Percentiles rank a stretch among this genome's conserved stretches.
These are phyloP conservation scores for Epinephelus lanceolatus DNA, from an alignment of 2,113 vertebrate species.

Conservation along the genomic window DNA sequence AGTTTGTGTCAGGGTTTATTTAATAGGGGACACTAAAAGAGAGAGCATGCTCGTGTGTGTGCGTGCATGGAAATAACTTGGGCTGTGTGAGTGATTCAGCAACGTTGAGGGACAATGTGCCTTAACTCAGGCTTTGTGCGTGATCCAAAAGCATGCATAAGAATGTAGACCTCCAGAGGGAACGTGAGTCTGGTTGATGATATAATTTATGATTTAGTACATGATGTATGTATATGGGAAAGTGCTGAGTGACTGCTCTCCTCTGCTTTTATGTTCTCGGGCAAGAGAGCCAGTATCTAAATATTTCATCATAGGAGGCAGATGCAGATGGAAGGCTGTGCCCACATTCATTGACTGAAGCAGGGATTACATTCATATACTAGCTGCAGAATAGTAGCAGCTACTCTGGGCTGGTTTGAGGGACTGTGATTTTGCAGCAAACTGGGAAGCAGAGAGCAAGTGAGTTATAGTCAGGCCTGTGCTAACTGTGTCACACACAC, in stretches of 20 bases:
- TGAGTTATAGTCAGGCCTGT: background rate
- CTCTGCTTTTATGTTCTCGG: background rate
- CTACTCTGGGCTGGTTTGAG: background rate
- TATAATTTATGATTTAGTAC: background rate
- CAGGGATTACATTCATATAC: constrained; percentile 12
- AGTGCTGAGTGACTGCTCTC: background rate
- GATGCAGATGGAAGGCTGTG: constrained; percentile 25
- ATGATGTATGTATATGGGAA: background rate
- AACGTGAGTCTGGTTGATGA: background rate
- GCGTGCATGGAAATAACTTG: constrained; percentile 9
- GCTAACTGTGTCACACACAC: background rate
- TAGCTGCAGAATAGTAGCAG: constrained; percentile 20
- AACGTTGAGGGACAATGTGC: constrained; percentile 8
- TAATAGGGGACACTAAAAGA: background rate
- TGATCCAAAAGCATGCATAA: constrained; percentile 3
- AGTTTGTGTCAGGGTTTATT: constrained; percentile 6
- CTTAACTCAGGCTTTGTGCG: background rate
- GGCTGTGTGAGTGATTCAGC: constrained; percentile 10
- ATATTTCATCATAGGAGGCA: constrained; percentile 59
- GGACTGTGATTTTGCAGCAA: constrained; percentile 20
- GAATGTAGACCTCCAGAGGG: background rate
- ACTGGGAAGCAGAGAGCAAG: background rate
- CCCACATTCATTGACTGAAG: constrained; percentile 18
- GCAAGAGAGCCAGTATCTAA: constrained; percentile 33
- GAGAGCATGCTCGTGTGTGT: background rate